A percentile compares a stretch with the other conserved stretches of the same genome.
phyloP scores from a whole-genome alignment of 2,888 invertebrate genomes.

The Seladonia tumulorum region DNA sequence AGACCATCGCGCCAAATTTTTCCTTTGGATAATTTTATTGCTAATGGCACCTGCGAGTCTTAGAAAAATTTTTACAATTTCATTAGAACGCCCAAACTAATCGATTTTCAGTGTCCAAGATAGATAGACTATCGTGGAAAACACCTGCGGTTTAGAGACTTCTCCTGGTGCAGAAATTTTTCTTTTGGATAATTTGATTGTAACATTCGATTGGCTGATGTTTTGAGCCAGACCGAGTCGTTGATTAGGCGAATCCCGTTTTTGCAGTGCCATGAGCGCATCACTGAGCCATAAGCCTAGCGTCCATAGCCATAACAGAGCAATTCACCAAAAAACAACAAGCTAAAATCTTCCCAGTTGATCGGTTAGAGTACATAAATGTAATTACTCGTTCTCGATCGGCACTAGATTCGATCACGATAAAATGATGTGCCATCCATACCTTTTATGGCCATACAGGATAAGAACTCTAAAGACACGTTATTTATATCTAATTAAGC shows the following conservation, averaged over 20 bases:
- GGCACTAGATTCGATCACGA: neutral
- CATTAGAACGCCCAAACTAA: too few relatives aligned
- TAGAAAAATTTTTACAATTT: too few relatives aligned
- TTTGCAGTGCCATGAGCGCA: neutral
- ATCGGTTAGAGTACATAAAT: neutral
- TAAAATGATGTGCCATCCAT: neutral
- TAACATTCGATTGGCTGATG: too few relatives aligned
- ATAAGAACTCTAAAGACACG: neutral
- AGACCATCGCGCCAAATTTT: neutral
- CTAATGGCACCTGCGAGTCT: too few relatives aligned
- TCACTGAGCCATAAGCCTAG: neutral
- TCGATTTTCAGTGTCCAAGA: too few relatives aligned
- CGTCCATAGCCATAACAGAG: neutral
- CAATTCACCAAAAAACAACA: neutral
- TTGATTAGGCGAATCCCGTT: neutral
- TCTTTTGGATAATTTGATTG: neutral
- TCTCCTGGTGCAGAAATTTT: neutral
- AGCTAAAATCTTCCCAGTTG: neutral
- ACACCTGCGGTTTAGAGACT: too few relatives aligned
- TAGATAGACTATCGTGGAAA: too few relatives aligned
- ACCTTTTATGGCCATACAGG: neutral
- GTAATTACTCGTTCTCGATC: neutral
- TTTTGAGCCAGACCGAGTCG: neutral
- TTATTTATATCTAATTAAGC: neutral
- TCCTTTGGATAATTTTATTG: too few relatives aligned